Evolutionary conservation across 2,113 vertebrate species (phyloP), one percentile per base, ranked within the genome.

Genomic region (Anseranas semipalmata): DNA sequence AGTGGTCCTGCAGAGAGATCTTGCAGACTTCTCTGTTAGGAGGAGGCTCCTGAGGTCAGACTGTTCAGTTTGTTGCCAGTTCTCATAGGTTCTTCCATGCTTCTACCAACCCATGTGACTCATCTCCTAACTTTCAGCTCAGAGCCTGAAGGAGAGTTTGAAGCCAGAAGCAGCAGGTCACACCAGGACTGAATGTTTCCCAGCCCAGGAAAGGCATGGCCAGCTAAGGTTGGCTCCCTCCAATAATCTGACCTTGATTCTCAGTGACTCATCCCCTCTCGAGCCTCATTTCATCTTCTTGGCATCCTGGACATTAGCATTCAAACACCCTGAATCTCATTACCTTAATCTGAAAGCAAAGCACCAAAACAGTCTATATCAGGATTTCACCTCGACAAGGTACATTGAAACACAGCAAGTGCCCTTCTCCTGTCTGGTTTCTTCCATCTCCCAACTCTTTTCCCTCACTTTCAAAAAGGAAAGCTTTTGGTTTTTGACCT

Each of bases 121-220:
- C 79, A 53, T 52, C 50, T 80, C 39, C 67, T 22, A 70, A 74
- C 45, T 58, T 88, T 71, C 50, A 89, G 60, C 68, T 93, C 48
- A 8, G 35, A 85, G 87, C 48, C 71, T 73, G 74, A 80, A 80
- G 72, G 58, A 85, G 43, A 73, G 37, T 77, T 59, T 68, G 59
- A 90, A 84, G 80, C 68, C 70, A 81, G 86, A 55, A 84, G 72
- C 91, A 89, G 79, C 63, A 63, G 88, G 91, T 93, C 86, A 77
- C 55, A 92, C 88, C 83, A 90, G 93, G 89, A 80, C 94, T 84
- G 76, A 86, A 71, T 84, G 68, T 77, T 65, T 89, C 89, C 76
- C 89, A 92, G 82, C 27, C 74, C 82, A 87, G 46, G 52, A 95
- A 93, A 85, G 74, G 43, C 77, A 89, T 3, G 25, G 62, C 67